Conservation (phyloP, 2,888 invertebrate genomes). For the Orthosia gracilis region DNA sequence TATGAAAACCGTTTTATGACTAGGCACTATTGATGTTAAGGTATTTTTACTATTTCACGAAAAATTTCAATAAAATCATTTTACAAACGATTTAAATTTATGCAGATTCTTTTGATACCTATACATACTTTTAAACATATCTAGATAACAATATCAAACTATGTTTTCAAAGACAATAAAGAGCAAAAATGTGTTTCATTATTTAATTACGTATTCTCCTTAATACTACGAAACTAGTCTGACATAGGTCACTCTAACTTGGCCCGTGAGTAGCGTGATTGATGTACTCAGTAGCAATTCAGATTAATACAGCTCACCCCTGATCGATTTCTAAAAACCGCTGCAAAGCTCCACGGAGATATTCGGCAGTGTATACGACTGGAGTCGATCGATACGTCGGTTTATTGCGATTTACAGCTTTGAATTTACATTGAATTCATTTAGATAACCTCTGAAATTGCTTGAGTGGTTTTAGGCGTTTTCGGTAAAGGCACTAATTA, state of each 20-base stretch:
- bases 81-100: neutral
- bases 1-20: neutral
- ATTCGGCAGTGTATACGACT: constrained; percentile 42
- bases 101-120: neutral
- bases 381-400: constrained; percentile 33
- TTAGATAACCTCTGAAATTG: constrained; percentile 26
- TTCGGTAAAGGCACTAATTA: constrained; percentile 5
- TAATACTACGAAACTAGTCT: neutral
- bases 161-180: neutral
- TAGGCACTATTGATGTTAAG: neutral
- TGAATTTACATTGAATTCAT: constrained; percentile 29
- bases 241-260: constrained; percentile 18
- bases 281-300: constrained; percentile 29
- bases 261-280: constrained; percentile 10
- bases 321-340: constrained; percentile 19
- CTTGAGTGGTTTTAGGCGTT: constrained; percentile 28
- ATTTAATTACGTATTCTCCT: neutral
- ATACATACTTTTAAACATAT: too few species aligned
- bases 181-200: neutral
- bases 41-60: neutral
- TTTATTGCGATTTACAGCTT: constrained; percentile 24
- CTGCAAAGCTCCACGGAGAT: constrained; percentile 11
- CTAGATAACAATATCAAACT: neutral
- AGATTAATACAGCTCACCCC: constrained; percentile 27
- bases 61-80: neutral